phyloP scores from a whole-genome alignment of 1,140 invertebrate species.

The Lordiphosa collinella region DNA sequence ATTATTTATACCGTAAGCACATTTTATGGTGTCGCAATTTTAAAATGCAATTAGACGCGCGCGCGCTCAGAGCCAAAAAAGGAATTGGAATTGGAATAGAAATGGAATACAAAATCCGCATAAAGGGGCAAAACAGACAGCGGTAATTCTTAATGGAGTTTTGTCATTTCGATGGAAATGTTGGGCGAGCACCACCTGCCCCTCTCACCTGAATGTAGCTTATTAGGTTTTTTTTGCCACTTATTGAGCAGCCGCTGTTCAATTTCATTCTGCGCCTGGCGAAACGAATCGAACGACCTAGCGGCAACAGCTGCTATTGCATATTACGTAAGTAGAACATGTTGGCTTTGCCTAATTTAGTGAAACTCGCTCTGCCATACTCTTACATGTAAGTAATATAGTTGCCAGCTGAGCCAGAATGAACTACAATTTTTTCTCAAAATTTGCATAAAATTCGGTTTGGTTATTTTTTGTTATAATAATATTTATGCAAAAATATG shows the following conservation, averaged over 20 bases:
- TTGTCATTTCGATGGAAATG: slow-evolving; percentile 58
- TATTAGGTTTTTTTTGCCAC: slow-evolving; percentile 12
- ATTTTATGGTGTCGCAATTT: slow-evolving; percentile 78
- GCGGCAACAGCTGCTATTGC: slow-evolving; percentile 43
- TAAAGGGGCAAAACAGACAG: slow-evolving; percentile 25
- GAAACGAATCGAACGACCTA: slow-evolving; percentile 44
- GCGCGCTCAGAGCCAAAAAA: slow-evolving; percentile 35
- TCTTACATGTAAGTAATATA: slow-evolving; percentile 9
- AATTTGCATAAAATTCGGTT: slow-evolving; percentile 52
- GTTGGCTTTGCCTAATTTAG: slow-evolving; percentile 43
- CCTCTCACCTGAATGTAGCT: background rate
- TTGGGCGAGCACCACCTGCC: slow-evolving; percentile 28
- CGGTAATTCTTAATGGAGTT: slow-evolving; percentile 64
- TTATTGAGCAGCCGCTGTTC: slow-evolving; percentile 56
- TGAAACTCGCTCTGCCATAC: slow-evolving; percentile 25
- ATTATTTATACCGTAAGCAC: slow-evolving; percentile 77
- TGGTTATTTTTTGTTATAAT: background rate
- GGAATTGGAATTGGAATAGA: slow-evolving; percentile 35
- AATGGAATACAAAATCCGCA: slow-evolving; percentile 29
- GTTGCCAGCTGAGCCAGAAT: slow-evolving; percentile 12
- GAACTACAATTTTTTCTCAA: slow-evolving; percentile 16
- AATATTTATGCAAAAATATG: too few species aligned
- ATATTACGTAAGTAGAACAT: slow-evolving; percentile 20
- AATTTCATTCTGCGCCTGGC: slow-evolving; percentile 21
- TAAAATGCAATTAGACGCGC: slow-evolving; percentile 75